phyloP scores from a whole-genome alignment of 2,888 invertebrate species.

The Polydrusus pterygomalis region DNA sequence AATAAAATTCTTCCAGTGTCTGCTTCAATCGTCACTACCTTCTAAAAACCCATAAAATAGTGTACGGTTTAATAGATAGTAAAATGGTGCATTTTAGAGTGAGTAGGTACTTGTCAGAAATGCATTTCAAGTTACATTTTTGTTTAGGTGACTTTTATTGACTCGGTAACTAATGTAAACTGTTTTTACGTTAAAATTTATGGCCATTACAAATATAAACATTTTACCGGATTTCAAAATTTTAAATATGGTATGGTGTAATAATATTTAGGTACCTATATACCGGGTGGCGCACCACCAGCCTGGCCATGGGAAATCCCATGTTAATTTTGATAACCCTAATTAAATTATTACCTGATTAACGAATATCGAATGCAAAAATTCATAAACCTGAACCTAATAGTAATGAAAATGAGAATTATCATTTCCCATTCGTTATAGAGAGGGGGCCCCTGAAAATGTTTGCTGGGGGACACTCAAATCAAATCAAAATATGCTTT shows the following conservation, averaged over 20 bases:
- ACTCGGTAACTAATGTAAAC: slow-evolving; percentile 42
- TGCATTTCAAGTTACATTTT: slow-evolving; percentile 43
- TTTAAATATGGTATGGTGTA: slow-evolving; percentile 1
- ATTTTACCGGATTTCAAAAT: slow-evolving; percentile 6
- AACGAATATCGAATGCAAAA: no score
- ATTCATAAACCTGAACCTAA: no score
- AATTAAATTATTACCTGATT: no score
- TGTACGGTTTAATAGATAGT: slow-evolving; percentile 43
- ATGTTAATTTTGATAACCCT: no score
- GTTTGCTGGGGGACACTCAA: no score
- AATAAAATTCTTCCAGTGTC: slow-evolving; percentile 46
- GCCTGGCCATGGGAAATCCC: no score
- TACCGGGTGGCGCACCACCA: no score
- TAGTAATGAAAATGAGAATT: no score
- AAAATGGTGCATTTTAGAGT: slow-evolving; percentile 47
- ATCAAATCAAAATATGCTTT: no score
- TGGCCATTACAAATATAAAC: slow-evolving; percentile 20
- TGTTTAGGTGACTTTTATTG: slow-evolving; percentile 48
- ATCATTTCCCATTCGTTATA: no score
- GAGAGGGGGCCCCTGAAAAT: no score
- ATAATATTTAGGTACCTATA: no score
- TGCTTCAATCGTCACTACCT: slow-evolving; percentile 42
- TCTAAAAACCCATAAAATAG: slow-evolving; percentile 41
- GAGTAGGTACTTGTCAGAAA: slow-evolving; percentile 30
- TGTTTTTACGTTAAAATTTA: slow-evolving; percentile 39